Conservation (phyloP, 2,888 invertebrate genomes). For the Rhynchonema sp. region DNA sequence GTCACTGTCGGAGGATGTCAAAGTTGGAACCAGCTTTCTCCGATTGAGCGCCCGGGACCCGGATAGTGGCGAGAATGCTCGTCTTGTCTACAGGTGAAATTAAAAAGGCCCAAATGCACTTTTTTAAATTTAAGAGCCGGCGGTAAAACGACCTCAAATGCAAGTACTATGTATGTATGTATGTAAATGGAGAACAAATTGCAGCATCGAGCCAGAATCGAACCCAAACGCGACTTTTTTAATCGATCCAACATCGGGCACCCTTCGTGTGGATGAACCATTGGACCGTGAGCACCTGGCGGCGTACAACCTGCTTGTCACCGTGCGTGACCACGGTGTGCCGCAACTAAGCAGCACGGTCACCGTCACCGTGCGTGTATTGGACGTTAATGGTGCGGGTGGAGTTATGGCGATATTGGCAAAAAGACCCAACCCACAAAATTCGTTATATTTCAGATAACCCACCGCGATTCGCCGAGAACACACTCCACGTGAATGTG, state of each 20-base stretch:
- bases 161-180: too few relatives aligned
- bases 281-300: conserved; percentile 65
- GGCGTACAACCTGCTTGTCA: conserved; percentile 47
- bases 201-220: conserved; percentile 38
- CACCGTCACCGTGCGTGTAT: conserved; percentile 53
- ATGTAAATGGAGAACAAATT: too few relatives aligned
- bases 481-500: conserved; percentile 63
- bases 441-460: conserved; percentile 24
- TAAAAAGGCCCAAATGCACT: too few relatives aligned
- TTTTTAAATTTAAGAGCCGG: too few relatives aligned
- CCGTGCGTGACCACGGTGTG: conserved; percentile 61
- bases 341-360: conserved; percentile 50
- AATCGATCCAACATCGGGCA: conserved; percentile 73
- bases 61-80: conserved; percentile 28
- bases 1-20: conserved; percentile 60
- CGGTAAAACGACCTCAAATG: too few relatives aligned
- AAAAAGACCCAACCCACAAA: background rate
- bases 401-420: conserved; percentile 64
- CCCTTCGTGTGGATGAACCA: conserved; percentile 64
- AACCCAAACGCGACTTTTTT: conserved; percentile 59
- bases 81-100: conserved; percentile 51
- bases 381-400: conserved; percentile 50
- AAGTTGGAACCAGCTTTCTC: conserved; percentile 41
- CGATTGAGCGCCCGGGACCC: conserved; percentile 29
- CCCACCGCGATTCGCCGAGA: conserved; percentile 45